A percentile compares a stretch with the other conserved stretches of the same genome.
Conservation (phyloP, 2,113 vertebrate genomes). For the Oplegnathus fasciatus region DNA sequence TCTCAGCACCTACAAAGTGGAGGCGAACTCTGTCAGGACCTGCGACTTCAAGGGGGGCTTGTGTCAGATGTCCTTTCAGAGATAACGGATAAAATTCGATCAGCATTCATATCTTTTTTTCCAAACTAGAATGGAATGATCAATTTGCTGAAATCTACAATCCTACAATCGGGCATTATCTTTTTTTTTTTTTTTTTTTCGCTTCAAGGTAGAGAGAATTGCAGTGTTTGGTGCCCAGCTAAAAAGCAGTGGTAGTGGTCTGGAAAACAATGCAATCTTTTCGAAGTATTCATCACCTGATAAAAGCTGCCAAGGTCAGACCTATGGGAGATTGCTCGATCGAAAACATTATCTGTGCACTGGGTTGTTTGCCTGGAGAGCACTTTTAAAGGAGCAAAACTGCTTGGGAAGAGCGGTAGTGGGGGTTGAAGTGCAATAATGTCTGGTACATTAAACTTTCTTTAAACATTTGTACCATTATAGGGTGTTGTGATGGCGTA, state of each 20-base stretch:
- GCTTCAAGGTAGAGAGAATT: constrained; percentile 54
- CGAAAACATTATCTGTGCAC: constrained; percentile 64
- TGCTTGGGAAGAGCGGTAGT: constrained; percentile 24
- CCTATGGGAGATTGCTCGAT: constrained; percentile 63
- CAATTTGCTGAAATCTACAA: constrained; percentile 60
- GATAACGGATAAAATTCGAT: constrained; percentile 56
- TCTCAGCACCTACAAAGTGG: not conserved
- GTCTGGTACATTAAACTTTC: constrained; percentile 41
- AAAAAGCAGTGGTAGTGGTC: constrained; percentile 30
- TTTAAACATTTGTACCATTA: constrained; percentile 36
- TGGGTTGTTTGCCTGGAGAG: constrained; percentile 55
- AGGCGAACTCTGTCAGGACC: not conserved
- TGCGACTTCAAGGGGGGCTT: not conserved
- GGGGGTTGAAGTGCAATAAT: constrained; percentile 35
- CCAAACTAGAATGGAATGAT: constrained; percentile 37
- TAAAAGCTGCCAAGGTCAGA: constrained; percentile 81
- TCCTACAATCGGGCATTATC: constrained; percentile 59
- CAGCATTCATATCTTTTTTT: constrained; percentile 50
- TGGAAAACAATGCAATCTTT: constrained; percentile 75
- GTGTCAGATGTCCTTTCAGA: constrained; percentile 57
- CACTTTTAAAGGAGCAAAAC: constrained; percentile 50
- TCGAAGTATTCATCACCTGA: constrained; percentile 75
- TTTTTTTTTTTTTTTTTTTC: not conserved
- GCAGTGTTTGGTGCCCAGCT: constrained; percentile 19
- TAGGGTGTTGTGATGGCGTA: not conserved